These are phyloP conservation scores for Varanus komodoensis DNA, from an alignment of 2,113 vertebrate species.

Conservation along the genomic window DNA sequence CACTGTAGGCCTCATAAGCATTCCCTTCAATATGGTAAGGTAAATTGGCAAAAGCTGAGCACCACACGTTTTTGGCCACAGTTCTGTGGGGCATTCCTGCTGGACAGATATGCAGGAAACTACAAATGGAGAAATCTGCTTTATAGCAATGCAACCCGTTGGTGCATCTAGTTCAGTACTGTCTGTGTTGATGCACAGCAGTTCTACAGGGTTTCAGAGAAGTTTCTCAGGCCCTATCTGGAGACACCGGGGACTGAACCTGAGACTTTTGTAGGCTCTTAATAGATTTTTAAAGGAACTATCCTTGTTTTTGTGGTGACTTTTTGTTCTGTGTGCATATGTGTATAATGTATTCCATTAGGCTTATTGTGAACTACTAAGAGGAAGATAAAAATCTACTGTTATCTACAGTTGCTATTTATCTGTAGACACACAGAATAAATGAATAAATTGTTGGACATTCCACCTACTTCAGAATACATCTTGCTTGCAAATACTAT, in stretches of 20 bases:
- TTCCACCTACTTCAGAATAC: not conserved
- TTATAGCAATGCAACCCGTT: not conserved
- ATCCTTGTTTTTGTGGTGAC: not conserved
- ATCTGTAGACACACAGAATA: not conserved
- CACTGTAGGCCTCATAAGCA: not conserved
- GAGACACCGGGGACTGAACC: not conserved
- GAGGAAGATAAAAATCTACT: not conserved
- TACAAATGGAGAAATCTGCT: not conserved
- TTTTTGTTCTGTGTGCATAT: not conserved
- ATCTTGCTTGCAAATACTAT: not conserved
- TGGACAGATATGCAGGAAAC: not conserved
- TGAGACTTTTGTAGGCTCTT: not conserved
- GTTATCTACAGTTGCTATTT: not conserved
- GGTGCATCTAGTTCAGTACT: not conserved
- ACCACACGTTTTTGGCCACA: not conserved
- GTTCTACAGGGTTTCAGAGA: not conserved
- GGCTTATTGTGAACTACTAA: not conserved
- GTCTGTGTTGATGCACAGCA: not conserved
- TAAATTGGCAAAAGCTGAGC: not conserved
- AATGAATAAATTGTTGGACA: not conserved
- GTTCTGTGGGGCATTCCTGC: not conserved
- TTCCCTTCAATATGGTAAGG: not conserved
- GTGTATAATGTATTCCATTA: not conserved
- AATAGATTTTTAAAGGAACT: not conserved
- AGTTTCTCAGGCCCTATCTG: not conserved